These are phyloP conservation scores for Iphiclides podalirius DNA, from an alignment of 2,888 invertebrate genomes.

Conservation along the genomic window DNA sequence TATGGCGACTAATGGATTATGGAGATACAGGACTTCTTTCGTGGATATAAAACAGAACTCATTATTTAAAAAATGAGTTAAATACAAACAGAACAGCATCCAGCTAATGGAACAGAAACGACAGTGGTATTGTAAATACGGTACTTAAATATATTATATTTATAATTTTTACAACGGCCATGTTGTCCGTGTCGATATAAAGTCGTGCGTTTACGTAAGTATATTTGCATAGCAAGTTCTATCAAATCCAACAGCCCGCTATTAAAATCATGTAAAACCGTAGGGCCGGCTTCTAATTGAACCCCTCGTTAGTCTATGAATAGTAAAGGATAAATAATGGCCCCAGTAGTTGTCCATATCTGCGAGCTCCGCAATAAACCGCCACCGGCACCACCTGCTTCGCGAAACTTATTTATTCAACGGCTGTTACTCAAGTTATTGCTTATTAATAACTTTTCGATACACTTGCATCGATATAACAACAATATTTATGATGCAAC, in stretches of 20 bases:
- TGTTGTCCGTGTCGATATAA: too few relatives aligned
- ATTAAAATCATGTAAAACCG: constrained; percentile 7
- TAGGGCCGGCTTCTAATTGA: constrained; percentile 7
- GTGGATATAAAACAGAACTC: too few relatives aligned
- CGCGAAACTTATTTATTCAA: constrained; percentile 18
- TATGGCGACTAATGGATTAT: too few relatives aligned
- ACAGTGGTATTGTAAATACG: too few relatives aligned
- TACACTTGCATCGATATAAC: constrained; percentile 8
- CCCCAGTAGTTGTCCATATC: background rate
- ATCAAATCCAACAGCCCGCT: constrained; percentile 1
- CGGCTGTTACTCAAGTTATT: constrained; percentile 19
- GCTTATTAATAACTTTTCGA: constrained; percentile 14
- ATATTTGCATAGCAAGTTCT: background rate
- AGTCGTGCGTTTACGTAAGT: constrained; percentile 4
- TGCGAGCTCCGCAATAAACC: constrained; percentile 5
- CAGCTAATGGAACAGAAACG: too few relatives aligned
- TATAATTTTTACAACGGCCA: too few relatives aligned
- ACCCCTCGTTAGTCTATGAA: constrained; percentile 4
- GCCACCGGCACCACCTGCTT: constrained; percentile 3
- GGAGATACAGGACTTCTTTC: too few relatives aligned
- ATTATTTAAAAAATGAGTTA: too few relatives aligned
- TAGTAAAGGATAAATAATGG: constrained; percentile 2
- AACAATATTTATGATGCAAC: constrained; percentile 13
- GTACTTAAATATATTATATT: too few relatives aligned
- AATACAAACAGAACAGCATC: too few relatives aligned